These are phyloP conservation scores for Lepetodrilus schrolli DNA, from an alignment of 2,888 invertebrate genomes.

Conservation along the genomic window DNA sequence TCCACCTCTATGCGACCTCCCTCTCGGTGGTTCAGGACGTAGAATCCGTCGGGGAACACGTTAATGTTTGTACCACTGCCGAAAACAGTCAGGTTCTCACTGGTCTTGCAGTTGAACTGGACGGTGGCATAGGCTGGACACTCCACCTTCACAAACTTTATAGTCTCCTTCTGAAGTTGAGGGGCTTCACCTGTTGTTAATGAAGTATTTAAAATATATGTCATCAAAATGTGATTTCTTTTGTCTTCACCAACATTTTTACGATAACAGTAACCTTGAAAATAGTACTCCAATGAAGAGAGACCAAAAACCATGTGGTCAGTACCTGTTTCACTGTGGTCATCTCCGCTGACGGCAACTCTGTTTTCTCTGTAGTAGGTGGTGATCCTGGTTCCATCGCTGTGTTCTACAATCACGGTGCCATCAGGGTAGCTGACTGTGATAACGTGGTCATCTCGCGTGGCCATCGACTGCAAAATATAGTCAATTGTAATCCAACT, in stretches of 20 bases:
- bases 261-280: too few species aligned
- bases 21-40: slow-evolving; percentile 67
- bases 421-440: slow-evolving; percentile 73
- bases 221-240: too few species aligned
- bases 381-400: slow-evolving; percentile 75
- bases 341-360: slow-evolving; percentile 44
- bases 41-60: slow-evolving; percentile 70
- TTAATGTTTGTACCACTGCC: slow-evolving; percentile 71
- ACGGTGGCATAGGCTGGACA: slow-evolving; percentile 74
- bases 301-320: neutral
- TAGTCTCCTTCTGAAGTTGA: slow-evolving; percentile 49
- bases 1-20: slow-evolving; percentile 70
- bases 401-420: slow-evolving; percentile 73
- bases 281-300: too few species aligned
- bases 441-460: slow-evolving; percentile 74
- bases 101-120: slow-evolving; percentile 71
- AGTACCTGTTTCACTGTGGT: slow-evolving; percentile 47
- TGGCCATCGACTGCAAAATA: slow-evolving; percentile 70
- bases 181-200: slow-evolving; percentile 49
- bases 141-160: slow-evolving; percentile 73
- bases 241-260: too few species aligned
- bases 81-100: slow-evolving; percentile 72
- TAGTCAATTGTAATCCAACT: too few species aligned
- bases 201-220: too few species aligned
- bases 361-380: slow-evolving; percentile 67